Evolutionary conservation across 23 tunicate genomes (phyloP).

Genomic region (Halocynthia roretzi): DNA sequence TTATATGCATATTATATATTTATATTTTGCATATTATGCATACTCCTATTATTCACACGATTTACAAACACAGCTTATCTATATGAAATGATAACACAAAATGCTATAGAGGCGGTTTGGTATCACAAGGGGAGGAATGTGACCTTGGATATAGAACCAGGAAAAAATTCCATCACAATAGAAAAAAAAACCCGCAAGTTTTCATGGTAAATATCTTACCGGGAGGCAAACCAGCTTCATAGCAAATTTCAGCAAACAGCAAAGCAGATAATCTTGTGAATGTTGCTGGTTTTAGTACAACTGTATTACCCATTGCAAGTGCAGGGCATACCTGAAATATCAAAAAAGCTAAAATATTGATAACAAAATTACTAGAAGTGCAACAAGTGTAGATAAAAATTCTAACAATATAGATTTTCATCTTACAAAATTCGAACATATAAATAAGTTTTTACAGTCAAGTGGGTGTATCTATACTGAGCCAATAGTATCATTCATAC

Average conservation of each 20-base stretch:
- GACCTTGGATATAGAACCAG: neutral
- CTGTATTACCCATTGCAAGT: slow-evolving; percentile 94
- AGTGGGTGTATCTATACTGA: no score
- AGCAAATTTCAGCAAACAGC: slow-evolving; percentile 88
- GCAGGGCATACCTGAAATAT: slow-evolving; percentile 81
- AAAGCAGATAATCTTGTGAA: slow-evolving; percentile 85
- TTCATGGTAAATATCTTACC: slow-evolving; percentile 20
- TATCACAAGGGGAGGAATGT: neutral
- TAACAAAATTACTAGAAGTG: no score
- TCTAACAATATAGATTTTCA: no score
- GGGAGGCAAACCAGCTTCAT: slow-evolving; percentile 94
- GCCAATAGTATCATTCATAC: no score
- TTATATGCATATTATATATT: neutral
- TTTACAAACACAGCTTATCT: neutral
- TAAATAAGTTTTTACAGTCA: no score
- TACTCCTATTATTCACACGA: no score
- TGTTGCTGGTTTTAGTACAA: slow-evolving; percentile 92
- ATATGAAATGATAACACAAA: neutral
- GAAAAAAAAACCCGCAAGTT: no score
- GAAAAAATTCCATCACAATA: no score
- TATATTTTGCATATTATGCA: no score
- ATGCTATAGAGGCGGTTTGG: neutral
- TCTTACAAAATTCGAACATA: no score
- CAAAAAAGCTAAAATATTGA: neutral
- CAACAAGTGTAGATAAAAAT: no score